Percentiles rank a stretch among this genome's conserved stretches.
phyloP scores from a whole-genome alignment of 2,797 vertebrate species.

The Diglossa cyanea region DNA sequence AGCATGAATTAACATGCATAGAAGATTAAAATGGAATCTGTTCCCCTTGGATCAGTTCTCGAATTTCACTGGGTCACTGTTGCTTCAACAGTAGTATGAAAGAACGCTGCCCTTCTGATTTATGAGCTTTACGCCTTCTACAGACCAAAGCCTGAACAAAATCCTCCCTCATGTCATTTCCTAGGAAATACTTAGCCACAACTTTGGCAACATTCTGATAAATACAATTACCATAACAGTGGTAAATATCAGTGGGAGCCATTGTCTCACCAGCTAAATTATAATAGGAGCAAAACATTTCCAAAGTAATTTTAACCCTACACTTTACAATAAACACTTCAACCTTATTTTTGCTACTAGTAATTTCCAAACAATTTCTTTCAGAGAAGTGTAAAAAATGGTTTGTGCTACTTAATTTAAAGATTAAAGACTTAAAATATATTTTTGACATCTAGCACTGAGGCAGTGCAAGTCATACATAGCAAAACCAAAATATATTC shows the following conservation, averaged over 20 bases:
- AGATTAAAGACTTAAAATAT: neutral
- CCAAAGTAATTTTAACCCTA: conserved; percentile 16
- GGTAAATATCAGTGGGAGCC: conserved; percentile 51
- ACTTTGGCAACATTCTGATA: conserved; percentile 17
- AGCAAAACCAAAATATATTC: neutral
- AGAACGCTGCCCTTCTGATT: neutral
- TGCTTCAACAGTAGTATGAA: neutral
- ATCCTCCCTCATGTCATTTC: conserved; percentile 13
- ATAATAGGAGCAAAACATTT: conserved; percentile 26
- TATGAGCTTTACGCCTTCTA: neutral
- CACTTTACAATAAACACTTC: neutral
- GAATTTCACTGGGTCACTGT: neutral
- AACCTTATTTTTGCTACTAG: neutral
- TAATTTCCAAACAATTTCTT: conserved; percentile 8
- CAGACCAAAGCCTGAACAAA: neutral
- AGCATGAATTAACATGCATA: neutral
- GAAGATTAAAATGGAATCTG: neutral
- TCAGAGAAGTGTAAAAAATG: neutral
- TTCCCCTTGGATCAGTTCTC: neutral
- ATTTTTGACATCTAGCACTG: neutral
- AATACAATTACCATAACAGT: conserved; percentile 21
- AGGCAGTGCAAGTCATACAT: neutral
- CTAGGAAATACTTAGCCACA: conserved; percentile 49
- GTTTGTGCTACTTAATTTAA: neutral
- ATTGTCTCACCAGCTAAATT: conserved; percentile 45